Evolutionary conservation across 92 coral and sea anemone genomes (phyloP), one percentile per base, ranked within the genome.

Genomic region (Diadumene lineata): DNA sequence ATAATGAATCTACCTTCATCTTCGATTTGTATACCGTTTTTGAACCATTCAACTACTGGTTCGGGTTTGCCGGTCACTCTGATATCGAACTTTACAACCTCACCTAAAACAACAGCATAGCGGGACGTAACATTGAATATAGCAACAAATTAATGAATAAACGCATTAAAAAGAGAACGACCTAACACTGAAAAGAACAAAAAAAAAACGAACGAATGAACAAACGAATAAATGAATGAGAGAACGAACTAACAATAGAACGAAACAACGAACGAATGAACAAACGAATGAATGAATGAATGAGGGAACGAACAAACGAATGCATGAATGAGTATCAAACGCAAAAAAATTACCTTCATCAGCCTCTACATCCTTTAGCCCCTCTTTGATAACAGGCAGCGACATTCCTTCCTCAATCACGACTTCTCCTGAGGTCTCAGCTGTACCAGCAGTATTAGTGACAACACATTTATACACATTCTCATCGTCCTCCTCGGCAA

Each of bases 1-100:
- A 94, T 86, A 18, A 94, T 86, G 61, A 92, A 69, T 56, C 92
- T 76, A 0, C 94, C 98, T 68, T 82, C 86, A 60, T 94, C 98
- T 43, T 92, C 92, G 23, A 94, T 71, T 22, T 68, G 97, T 29
- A 72, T 70, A 63, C 86, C 96, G 61, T 86, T 87, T 72, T 86
- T 92, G 81, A 92, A 94, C 98, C 98, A 94, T 51, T 92, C 98
- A 48, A 94, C 91, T 50, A 92, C 87, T n/a, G 98, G 98, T 60
- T 92, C 98, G 13, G 97, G 97, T 30, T 91, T 79, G 0, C 98
- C 97, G 0, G 85, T 74, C 17, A 94, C 89, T 19, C 80, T 79
- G 50, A 94, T 82, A 64, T 92, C 93, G 34, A 94, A 82, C 43
- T 82, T 84, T 11, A 84, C 79, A 16, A 90, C 87, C n/a, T 89